A percentile compares a stretch with the other conserved stretches of the same genome.
Conservation (phyloP, 2,113 vertebrate genomes). For the Galemys pyrenaicus region DNA sequence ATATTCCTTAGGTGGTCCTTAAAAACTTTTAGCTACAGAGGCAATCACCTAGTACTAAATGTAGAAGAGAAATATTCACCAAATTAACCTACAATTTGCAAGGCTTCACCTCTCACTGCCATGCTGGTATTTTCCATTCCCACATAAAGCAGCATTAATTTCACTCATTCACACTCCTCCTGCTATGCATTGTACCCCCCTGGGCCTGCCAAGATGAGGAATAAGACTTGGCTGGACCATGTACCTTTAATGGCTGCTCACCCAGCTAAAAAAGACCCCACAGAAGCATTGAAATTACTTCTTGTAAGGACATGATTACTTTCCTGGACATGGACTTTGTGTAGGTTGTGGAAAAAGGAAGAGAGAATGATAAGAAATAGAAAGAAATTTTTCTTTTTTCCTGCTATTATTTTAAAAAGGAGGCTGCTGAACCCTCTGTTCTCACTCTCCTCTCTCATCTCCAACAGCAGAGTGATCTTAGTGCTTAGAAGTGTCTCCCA, state of each 20-base stretch:
- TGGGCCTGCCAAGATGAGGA: background rate
- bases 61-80: background rate
- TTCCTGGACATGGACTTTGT: background rate
- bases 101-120: background rate
- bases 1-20: background rate
- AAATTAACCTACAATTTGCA: background rate
- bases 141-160: background rate
- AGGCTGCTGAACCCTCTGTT: background rate
- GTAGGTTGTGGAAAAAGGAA: background rate
- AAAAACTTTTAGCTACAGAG: background rate
- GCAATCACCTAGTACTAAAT: background rate
- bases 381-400: background rate
- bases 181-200: rapidly evolving
- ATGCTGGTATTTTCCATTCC: background rate
- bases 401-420: background rate
- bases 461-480: background rate
- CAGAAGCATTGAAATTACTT: background rate
- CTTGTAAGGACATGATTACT: slow-evolving; percentile 25
- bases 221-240: rapidly evolving
- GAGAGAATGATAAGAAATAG: background rate
- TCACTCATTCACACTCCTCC: background rate
- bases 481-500: background rate
- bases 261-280: background rate
- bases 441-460: background rate
- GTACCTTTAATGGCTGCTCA: background rate